Base-by-base conservation (phyloP, 2,888 invertebrate genomes). In the Agapetus fuscipes region DNA sequence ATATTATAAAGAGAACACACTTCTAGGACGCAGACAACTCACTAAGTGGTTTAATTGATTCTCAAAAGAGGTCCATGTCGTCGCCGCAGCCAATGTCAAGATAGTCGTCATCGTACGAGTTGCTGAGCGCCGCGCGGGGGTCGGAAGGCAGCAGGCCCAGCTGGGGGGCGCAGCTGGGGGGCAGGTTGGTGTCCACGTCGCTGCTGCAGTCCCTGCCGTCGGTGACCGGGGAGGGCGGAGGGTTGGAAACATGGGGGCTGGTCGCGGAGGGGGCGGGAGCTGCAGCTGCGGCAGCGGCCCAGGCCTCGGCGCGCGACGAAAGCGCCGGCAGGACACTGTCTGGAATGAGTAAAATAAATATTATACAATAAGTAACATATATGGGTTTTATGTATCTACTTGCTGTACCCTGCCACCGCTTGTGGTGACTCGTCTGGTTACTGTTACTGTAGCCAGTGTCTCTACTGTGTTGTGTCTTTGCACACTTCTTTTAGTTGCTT, bases 221-320 rank as follows among this genome's bases (percentile, higher is more conserved):
- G 0, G 82, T 84, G 20, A 79, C 86, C 1, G 86, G 86, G 16
- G 85, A 86, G 3, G 86, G 86, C 9, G 86, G 86, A 30, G 86
- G 86, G 64, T 86, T 86, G 2, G 74, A 76, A 24, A 74, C 70
- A 34, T 69, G 69, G 17, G 57, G 57, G 59, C 56, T 36, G 58
- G 55, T 14, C 59, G 50, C 37, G 59, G 55, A 17, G 60, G 50
- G 34, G 5, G 72, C 67, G 50, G 71, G 72, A 54, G 72, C 71
- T 14, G 76, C 74, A 39, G 62, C 61, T 32, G 72, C 68, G 16
- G 58, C 62, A 16, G 52, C 48, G 0, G 62, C 57, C 35, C 61
- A 61, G 25, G 74, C 62, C 54, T 81, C 80, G 12, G 78, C 75
- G 42, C 77, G 67, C 1, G 76, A 78, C 17, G 78, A 53, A 3